Conservation (phyloP, 2,888 invertebrate genomes). For the Philereme vetulata region DNA sequence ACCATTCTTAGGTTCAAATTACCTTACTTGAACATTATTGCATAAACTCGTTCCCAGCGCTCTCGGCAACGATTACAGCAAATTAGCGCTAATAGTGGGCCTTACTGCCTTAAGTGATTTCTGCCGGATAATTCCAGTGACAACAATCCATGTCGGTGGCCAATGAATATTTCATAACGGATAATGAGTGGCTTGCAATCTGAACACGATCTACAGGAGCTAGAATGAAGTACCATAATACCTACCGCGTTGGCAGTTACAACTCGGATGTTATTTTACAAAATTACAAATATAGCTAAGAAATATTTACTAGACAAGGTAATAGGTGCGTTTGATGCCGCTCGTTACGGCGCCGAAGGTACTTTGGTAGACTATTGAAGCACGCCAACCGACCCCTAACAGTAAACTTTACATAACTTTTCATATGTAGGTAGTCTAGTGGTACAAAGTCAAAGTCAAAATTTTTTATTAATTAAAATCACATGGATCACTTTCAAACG, state of each 20-base stretch:
- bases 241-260: slow-evolving; percentile 14
- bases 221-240: slow-evolving; percentile 27
- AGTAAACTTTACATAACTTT: too few relatives aligned
- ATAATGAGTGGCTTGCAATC: slow-evolving; percentile 61
- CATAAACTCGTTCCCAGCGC: slow-evolving; percentile 53
- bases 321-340: background rate
- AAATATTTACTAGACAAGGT: background rate
- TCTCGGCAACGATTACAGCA: slow-evolving; percentile 78
- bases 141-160: slow-evolving; percentile 71
- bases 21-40: slow-evolving; percentile 28
- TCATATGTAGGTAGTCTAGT: too few relatives aligned
- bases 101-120: slow-evolving; percentile 66
- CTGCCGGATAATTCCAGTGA: slow-evolving; percentile 70
- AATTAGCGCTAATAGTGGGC: slow-evolving; percentile 68
- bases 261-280: background rate
- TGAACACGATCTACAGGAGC: slow-evolving; percentile 26
- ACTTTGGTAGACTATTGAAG: too few relatives aligned
- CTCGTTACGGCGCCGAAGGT: too few relatives aligned
- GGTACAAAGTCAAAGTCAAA: too few relatives aligned
- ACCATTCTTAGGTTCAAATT: slow-evolving; percentile 16
- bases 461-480: too few relatives aligned
- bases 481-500: too few relatives aligned
- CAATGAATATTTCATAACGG: slow-evolving; percentile 76
- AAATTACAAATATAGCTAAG: background rate
- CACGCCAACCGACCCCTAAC: too few relatives aligned